A percentile compares a stretch with the other conserved stretches of the same genome.
Evolutionary conservation across 2,113 vertebrate species (phyloP).

Genomic region (Passer domesticus): DNA sequence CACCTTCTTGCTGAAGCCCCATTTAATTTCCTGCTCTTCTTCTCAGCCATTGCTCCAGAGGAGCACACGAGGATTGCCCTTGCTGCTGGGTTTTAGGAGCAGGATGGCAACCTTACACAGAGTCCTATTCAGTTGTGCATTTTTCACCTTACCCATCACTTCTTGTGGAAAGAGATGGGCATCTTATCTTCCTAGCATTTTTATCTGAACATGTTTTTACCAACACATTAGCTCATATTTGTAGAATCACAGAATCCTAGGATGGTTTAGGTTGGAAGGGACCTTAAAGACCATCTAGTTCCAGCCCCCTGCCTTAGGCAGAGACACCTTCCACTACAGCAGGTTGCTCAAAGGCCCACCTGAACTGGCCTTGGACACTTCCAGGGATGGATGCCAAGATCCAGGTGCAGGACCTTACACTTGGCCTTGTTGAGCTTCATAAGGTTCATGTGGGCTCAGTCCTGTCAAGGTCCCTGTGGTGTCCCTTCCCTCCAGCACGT

Average conservation of each 20-base stretch:
- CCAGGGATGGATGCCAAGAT: background rate
- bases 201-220: background rate
- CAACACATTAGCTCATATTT: background rate
- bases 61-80: background rate
- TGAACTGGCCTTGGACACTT: background rate
- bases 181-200: background rate
- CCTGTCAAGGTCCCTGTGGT: background rate
- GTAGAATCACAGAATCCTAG: background rate
- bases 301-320: background rate
- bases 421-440: background rate
- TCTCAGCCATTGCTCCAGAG: background rate
- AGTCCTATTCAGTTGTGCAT: background rate
- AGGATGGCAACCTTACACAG: background rate
- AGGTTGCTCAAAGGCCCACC: background rate
- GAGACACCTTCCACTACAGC: background rate
- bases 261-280: background rate
- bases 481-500: rapidly evolving
- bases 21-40: background rate
- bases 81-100: background rate
- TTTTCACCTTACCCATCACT: background rate
- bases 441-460: no score
- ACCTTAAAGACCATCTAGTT: background rate
- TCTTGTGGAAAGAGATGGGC: background rate
- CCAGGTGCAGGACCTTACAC: background rate
- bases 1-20: background rate